Conservation (phyloP, 1,140 invertebrate species). For the Amyelois transitella region DNA sequence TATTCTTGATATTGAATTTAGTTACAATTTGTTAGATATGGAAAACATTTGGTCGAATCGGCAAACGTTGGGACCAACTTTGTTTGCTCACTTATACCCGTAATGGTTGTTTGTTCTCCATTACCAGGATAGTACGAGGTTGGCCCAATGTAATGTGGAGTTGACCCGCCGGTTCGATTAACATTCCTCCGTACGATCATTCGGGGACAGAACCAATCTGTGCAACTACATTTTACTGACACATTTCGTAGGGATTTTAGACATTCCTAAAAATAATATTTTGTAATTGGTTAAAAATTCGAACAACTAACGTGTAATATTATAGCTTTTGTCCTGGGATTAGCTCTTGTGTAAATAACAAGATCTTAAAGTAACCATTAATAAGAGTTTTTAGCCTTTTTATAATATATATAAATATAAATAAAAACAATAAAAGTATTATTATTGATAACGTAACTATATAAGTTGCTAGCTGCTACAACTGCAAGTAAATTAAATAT, state of each 20-base stretch:
- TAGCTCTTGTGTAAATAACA: too few relatives aligned
- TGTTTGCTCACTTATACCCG: neutral
- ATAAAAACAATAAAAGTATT: too few relatives aligned
- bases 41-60: neutral
- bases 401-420: too few relatives aligned
- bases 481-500: too few relatives aligned
- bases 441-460: too few relatives aligned
- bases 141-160: conserved; percentile 14
- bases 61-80: neutral
- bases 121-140: conserved; percentile 1
- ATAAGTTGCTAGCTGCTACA: too few relatives aligned
- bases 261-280: too few relatives aligned
- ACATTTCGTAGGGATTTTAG: conserved; percentile 61
- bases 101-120: conserved; percentile 9
- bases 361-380: too few relatives aligned
- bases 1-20: neutral
- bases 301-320: too few relatives aligned
- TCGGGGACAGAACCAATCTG: conserved; percentile 51
- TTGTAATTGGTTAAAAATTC: neutral
- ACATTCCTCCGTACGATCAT: conserved; percentile 57
- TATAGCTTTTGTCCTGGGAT: too few relatives aligned
- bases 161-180: conserved; percentile 45
- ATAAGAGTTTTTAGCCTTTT: too few relatives aligned
- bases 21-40: neutral
- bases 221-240: conserved; percentile 44